Conservation (phyloP, 1,140 invertebrate genomes). For the Drosophila subpulchrella region DNA sequence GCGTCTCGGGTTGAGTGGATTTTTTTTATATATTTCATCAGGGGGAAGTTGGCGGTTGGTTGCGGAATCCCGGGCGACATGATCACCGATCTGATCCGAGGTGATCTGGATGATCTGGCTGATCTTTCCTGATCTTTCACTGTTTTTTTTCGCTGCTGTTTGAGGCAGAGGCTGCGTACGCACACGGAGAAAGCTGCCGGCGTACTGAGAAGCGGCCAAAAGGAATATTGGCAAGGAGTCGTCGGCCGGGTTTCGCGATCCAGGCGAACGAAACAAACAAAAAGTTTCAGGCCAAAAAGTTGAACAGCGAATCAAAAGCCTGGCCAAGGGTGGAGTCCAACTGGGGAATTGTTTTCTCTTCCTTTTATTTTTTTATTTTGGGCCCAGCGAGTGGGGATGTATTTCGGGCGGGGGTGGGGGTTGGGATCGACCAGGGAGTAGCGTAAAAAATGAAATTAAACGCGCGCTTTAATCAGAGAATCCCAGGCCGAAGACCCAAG, state of each 20-base stretch:
- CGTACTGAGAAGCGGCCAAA: slow-evolving; percentile 70
- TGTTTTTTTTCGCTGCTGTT: slow-evolving; percentile 33
- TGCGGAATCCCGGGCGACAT: slow-evolving; percentile 53
- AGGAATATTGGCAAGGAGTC: slow-evolving; percentile 66
- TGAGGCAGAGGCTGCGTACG: slow-evolving; percentile 50
- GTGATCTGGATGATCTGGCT: slow-evolving; percentile 7
- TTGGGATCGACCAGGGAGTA: slow-evolving; percentile 56
- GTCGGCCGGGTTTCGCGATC: slow-evolving; percentile 27
- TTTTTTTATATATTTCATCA: slow-evolving; percentile 17
- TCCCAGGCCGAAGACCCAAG: slow-evolving; percentile 34
- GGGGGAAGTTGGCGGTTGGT: slow-evolving; percentile 35
- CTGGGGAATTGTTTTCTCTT: slow-evolving; percentile 27
- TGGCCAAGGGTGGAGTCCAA: slow-evolving; percentile 47
- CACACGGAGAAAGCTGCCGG: slow-evolving; percentile 79
- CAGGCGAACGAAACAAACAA: slow-evolving; percentile 31
- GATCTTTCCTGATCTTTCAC: slow-evolving; percentile 37
- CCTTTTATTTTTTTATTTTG: slow-evolving; percentile 8
- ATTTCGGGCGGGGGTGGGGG: slow-evolving; percentile 2
- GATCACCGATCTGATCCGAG: slow-evolving; percentile 27
- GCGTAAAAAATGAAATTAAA: slow-evolving; percentile 83
- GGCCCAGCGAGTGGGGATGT: background rate
- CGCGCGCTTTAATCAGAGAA: slow-evolving; percentile 81
- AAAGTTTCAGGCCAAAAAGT: slow-evolving; percentile 43
- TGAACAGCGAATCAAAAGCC: slow-evolving; percentile 62
- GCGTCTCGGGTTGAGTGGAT: slow-evolving; percentile 51